These are phyloP conservation scores for Galagoides demidoff DNA, from an alignment of 2,797 vertebrate genomes.

Conservation along the genomic window DNA sequence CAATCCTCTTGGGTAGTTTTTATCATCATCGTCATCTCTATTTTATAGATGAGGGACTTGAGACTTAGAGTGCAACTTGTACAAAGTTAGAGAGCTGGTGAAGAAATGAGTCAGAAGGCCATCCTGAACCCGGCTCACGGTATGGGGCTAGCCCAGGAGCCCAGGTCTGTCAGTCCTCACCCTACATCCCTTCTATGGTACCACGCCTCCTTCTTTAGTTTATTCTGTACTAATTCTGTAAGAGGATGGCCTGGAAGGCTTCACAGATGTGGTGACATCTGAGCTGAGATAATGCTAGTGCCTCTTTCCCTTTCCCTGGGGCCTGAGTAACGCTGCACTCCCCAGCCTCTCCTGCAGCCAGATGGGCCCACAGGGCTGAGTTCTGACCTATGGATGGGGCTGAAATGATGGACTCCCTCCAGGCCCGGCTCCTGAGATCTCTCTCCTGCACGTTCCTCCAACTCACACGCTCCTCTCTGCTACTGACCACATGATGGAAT, in stretches of 20 bases:
- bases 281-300: background rate
- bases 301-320: background rate
- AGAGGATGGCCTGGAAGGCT: background rate
- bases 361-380: background rate
- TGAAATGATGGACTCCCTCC: background rate
- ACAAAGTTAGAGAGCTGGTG: background rate
- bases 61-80: background rate
- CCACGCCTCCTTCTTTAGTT: background rate
- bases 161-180: background rate
- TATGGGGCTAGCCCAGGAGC: background rate
- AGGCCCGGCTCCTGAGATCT: background rate
- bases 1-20: background rate
- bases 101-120: background rate
- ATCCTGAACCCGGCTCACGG: background rate
- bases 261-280: background rate
- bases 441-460: accelerated
- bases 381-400: accelerated
- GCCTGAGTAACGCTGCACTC: background rate
- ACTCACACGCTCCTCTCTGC: background rate
- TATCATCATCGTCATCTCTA: background rate
- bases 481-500: background rate
- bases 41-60: background rate
- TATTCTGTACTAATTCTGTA: background rate
- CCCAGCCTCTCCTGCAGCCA: background rate
- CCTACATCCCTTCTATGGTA: background rate